Evolutionary conservation across 1,140 invertebrate species (phyloP), one percentile per base, ranked within the genome.

Genomic region (Lethocerus indicus): DNA sequence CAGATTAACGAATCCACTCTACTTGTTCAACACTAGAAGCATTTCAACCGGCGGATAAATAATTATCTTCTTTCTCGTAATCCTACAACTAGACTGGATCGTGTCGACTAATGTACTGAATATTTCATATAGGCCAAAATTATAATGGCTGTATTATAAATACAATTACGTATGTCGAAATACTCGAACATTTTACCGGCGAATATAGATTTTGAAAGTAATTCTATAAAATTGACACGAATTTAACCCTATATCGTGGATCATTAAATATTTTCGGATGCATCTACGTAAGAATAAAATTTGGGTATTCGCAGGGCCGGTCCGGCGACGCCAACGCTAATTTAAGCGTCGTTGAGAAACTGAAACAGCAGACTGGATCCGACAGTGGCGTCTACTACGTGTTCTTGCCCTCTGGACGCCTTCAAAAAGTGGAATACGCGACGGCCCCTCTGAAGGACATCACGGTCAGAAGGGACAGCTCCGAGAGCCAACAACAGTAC

Each of bases 361-460:
- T 49, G 16, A 40, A 47, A 37, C 40, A 53, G 26, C 25, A 42
- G 12, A 28, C 41, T 12, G 52, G 47, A 63, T 57, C 40, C 60
- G 66, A 40, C 58, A 65, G 60, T 12, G 82, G 81, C 41, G 67
- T 74, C 46, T 84, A 83, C 63, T 79, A 75, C 58, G 81, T 84
- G 0, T 66, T 82, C 2, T 64, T 84, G 41, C 81, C 81, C 53
- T 81, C 85, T 64, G 81, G 82, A 47, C 76, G 80, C 53, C 76
- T 76, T 57, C 81, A 84, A 66, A 66, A 59, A 48, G 68, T 71
- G 26, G 61, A 66, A 48, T 69, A 69, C 60, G 45, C 53, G 32
- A 49, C 52, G 7, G 40, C 53, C 23, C 35, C 28, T 24, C 21
- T 41, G 28, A 20, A 45, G 14, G 47, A 36, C 14, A 9, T 18